Evolutionary conservation across 2,797 vertebrate species (phyloP), one percentile per base, ranked within the genome.

Genomic region (Chelon labrosus): DNA sequence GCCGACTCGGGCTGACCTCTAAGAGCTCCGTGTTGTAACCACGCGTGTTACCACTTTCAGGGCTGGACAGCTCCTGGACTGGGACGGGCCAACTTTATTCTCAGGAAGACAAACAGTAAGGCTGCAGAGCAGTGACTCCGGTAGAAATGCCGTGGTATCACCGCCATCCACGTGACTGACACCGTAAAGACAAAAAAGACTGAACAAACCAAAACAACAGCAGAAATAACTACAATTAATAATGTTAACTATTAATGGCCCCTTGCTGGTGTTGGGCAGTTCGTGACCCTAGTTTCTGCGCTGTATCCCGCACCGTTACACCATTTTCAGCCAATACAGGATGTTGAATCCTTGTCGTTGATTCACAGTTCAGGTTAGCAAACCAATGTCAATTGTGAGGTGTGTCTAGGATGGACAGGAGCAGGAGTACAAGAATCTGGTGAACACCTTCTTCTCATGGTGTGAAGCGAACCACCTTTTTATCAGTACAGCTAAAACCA

Each of bases 31-130:
- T 12, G 47, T 71, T 70, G 61, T 56, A 65, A 60, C 78, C 16
- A 56, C 65, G 62, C 0, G 5, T 52, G 73, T 82, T 84, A 75
- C 77, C 75, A 77, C 85, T 90, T 90, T 91, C 90, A 90, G 90
- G 83, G 74, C 83, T 16, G 57, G 88, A 90, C 80, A 84, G 83
- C 83, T 88, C 79, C 70, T 75, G 3, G 20, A 69, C 58, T 37
- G 55, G 70, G 14, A 66, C 68, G 37, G 46, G n/a, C 52, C 27
- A 22, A 57, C 60, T 85, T 72, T 60, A 27, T 68, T 73, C 75
- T 65, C 13, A 51, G 73, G 17, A 65, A 56, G 41, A 55, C 39
- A 58, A 75, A 7, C 52, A 65, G 73, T 19, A 37, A 42, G 44
- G 54, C 35, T 5, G 41, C 2, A n/a, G 57, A 13, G 55, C 59